Conservation (phyloP, 2,888 invertebrate species). For the Steinernema carpocapsae region DNA sequence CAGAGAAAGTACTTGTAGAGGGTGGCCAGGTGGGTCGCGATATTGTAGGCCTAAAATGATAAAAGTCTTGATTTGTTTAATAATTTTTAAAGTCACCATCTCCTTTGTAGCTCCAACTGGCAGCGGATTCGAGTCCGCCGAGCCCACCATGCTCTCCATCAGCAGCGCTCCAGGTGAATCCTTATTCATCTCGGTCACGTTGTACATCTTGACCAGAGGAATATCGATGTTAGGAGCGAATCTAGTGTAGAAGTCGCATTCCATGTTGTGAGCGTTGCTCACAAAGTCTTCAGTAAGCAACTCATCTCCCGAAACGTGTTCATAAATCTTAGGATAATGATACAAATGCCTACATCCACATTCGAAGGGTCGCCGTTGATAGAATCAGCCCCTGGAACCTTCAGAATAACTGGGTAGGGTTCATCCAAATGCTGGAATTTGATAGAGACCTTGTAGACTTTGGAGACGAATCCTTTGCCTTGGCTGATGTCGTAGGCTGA, state of each 20-base stretch:
- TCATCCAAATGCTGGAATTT: not conserved
- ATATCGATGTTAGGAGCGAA: not conserved
- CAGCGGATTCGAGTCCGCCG: not conserved
- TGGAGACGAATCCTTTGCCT: constrained; percentile 19
- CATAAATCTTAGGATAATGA: not conserved
- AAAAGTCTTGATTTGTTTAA: not conserved
- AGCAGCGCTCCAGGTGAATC: not conserved
- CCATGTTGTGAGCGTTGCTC: not conserved
- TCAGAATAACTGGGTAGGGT: constrained; percentile 13
- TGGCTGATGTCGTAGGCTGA: constrained; percentile 10
- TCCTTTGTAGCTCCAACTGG: not conserved
- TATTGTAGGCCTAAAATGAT: not conserved
- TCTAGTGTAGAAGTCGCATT: constrained; percentile 11
- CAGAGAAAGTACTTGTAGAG: constrained; percentile 9
- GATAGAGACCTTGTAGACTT: constrained; percentile 23
- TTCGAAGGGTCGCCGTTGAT: not conserved
- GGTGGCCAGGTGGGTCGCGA: not conserved
- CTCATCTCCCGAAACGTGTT: too few species aligned
- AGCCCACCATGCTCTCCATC: constrained; percentile 15
- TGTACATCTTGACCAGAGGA: not conserved
- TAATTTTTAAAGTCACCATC: not conserved
- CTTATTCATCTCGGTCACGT: too few species aligned
- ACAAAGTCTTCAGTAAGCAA: not conserved
- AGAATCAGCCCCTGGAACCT: constrained; percentile 1
- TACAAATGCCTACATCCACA: not conserved